Evolutionary conservation across 2,113 vertebrate genomes (phyloP), one percentile per base, ranked within the genome.

Genomic region (Genyomyrus donnyi): DNA sequence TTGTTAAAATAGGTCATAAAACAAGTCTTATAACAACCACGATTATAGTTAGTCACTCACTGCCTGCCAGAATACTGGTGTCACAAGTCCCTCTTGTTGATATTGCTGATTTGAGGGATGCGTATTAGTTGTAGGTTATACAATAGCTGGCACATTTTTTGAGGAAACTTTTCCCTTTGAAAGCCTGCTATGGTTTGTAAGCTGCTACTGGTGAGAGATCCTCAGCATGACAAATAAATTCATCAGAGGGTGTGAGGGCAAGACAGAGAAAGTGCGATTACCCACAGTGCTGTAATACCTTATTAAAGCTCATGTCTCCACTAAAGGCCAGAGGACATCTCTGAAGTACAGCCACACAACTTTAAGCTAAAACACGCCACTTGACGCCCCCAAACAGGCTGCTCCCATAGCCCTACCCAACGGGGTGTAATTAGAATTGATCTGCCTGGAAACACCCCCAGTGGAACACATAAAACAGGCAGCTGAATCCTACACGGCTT

Each of bases 221-320:
- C 77, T 45, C 77, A 45, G 45, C 42, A 48, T 85, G 85, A 56
- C 27, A 53, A 87, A 87, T 53, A 87, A 27, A 50, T 87, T 53
- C 85, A 48, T 24, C 48, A 50, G 48, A 50, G 85, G 49, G 27
- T 87, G 50, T 35, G 50, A 53, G 48, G 50, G 49, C 15, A 35
- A 53, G 83, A 87, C 27, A 39, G 48, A 31, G 85, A 56, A 56
- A 24, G 13, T 87, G 31, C 56, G 85, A 87, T 56, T 87, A 13
- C 85, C 85, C 85, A 87, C 45, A n/a, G 85, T 39, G 24, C 85
- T 56, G 49, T 87, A 39, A 53, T n/a, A 87, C 48, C 48, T 86
- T 50, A 49, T 86, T 86, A 52, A 86, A 48, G 35, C 21, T 87
- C 50, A 48, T 4, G 13, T 52, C 50, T 53, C 50, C 31, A 31